A percentile compares a stretch with the other conserved stretches of the same genome.
These are phyloP conservation scores for Trachurus trachurus DNA, from an alignment of 2,797 vertebrate genomes.

Conservation along the genomic window DNA sequence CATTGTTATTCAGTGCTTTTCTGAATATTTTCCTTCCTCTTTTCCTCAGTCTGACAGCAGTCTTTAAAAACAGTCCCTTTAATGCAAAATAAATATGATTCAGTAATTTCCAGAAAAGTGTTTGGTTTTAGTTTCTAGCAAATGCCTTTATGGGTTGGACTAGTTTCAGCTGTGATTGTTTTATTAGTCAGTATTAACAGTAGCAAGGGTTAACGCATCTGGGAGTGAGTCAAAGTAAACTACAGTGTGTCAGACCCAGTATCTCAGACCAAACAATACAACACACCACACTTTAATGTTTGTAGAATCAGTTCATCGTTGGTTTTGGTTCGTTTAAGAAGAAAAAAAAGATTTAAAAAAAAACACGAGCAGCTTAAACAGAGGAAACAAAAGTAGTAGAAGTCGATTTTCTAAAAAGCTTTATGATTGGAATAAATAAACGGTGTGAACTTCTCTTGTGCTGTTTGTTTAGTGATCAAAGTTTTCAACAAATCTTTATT, in stretches of 20 bases:
- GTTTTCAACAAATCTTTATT: background rate
- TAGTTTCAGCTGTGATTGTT: background rate
- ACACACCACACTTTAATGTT: too few relatives aligned
- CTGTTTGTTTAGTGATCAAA: background rate
- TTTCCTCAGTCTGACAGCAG: background rate
- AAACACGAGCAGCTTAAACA: too few relatives aligned
- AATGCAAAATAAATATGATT: background rate
- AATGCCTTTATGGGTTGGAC: background rate
- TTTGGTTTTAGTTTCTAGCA: background rate
- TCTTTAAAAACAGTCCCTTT: background rate
- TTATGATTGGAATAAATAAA: too few relatives aligned
- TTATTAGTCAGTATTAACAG: background rate
- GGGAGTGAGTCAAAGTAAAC: too few relatives aligned
- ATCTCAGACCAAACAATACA: too few relatives aligned
- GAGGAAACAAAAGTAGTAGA: background rate
- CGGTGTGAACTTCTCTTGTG: background rate
- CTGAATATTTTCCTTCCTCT: background rate
- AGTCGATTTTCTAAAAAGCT: too few relatives aligned
- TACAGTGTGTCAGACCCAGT: too few relatives aligned
- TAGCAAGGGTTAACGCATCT: too few relatives aligned
- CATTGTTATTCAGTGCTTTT: background rate
- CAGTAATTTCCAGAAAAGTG: background rate
- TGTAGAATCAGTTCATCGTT: too few relatives aligned
- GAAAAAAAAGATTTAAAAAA: too few relatives aligned
- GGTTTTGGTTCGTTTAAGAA: too few relatives aligned